Evolutionary conservation across 2,797 vertebrate genomes (phyloP).

Genomic region (Halcyon badia): DNA sequence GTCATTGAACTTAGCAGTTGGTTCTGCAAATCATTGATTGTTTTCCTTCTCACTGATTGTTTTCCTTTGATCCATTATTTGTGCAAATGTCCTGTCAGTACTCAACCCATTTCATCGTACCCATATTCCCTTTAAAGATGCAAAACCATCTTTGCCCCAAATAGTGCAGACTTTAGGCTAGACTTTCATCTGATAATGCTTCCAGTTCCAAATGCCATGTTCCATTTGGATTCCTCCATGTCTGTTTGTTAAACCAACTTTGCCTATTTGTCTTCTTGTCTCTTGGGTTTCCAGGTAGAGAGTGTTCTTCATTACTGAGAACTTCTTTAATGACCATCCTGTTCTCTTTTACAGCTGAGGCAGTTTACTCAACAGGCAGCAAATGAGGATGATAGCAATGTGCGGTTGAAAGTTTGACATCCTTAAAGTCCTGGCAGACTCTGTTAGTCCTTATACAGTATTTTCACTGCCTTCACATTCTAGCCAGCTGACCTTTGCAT

Average conservation of each 20-base stretch:
- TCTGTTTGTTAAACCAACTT: not conserved
- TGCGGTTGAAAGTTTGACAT: not conserved
- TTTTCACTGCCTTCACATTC: not conserved
- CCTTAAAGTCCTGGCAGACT: not conserved
- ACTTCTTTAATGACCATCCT: not conserved
- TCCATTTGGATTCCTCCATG: not conserved
- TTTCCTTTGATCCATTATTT: not conserved
- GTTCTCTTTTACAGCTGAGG: not conserved
- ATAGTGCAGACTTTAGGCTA: not conserved
- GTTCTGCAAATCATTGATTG: not conserved
- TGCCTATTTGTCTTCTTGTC: not conserved
- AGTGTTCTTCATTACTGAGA: fast-evolving
- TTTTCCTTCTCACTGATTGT: not conserved
- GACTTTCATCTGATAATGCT: not conserved
- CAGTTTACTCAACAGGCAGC: not conserved
- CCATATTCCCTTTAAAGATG: not conserved
- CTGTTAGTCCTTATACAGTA: not conserved
- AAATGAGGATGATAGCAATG: not conserved
- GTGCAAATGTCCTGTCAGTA: not conserved
- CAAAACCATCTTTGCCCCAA: not conserved
- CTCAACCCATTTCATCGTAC: not conserved
- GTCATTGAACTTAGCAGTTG: not conserved
- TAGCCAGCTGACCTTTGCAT: not conserved
- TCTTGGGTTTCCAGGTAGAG: not conserved
- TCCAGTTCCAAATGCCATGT: not conserved